Base-by-base conservation (phyloP, 2,888 invertebrate genomes). In the Gymnosoma rotundatum region DNA sequence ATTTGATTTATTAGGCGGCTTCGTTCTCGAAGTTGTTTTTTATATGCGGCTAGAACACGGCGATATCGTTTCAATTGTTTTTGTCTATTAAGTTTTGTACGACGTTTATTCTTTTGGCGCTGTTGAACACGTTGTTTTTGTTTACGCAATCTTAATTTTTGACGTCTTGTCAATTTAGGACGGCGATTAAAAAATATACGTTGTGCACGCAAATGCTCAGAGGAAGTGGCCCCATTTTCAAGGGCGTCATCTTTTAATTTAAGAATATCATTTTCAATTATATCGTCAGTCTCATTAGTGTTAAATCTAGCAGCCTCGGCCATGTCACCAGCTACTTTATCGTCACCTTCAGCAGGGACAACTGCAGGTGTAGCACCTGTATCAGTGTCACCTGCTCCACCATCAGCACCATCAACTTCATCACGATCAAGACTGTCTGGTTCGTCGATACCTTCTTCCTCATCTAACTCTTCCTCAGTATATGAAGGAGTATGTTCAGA, bases 31-130 rank as follows among this genome's bases (percentile, higher is more conserved):
- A 18, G 60, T 18, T 60, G 64, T 7, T 21, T 32, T 60, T n/a
- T 48, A 14, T 48, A 16, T 48, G 6, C 6, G 14, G 45, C 16
- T 16, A 16, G 45, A 14, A 48, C n/a, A n/a, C 45, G 45, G 14
- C 45, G 45, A n/a, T 48, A 16, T 48, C 6, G 12, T 32, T 56
- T 70, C 9, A 67, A n/a, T 85, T 87, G 70, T 74, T 75, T 87
- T 50, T 86, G 88, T 16, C 83, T 87, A 42, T 86, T 86, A 42
- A 75, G 75, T 78, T 32, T 2, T 85, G 75, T 64, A 85, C 63
- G 32, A 21, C 63, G 45, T 67, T 54, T 18, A 45, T n/a, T n/a
- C 56, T 84, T 86, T 21, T 52, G 38, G 8, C 42, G 42, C 20
- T n/a, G 10, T 6, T 7, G 38, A 3, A 21, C 63, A 14, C 42